Conservation (phyloP, 2,113 vertebrate genomes). For the Todiramphus chloris region DNA sequence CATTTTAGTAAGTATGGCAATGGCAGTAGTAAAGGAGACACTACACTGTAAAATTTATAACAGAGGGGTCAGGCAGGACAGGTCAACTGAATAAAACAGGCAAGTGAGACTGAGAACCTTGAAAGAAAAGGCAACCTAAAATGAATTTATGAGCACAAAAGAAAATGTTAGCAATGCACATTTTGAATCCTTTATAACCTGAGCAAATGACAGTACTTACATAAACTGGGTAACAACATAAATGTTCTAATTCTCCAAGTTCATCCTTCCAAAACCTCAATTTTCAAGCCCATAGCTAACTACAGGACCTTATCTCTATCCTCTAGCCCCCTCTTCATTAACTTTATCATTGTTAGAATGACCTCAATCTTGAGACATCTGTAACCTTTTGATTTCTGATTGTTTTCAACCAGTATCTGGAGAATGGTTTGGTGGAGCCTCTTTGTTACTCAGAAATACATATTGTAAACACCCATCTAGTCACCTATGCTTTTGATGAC, state of each 20-base stretch:
- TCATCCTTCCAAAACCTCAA: neutral
- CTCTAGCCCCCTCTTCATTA: neutral
- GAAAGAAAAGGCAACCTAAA: neutral
- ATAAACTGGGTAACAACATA: neutral
- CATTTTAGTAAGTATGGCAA: neutral
- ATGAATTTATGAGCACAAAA: neutral
- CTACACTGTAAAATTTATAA: neutral
- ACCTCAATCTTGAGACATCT: neutral
- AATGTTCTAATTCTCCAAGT: neutral
- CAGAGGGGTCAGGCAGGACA: neutral
- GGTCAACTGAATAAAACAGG: neutral
- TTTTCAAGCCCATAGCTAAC: neutral
- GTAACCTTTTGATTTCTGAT: neutral
- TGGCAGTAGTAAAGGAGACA: neutral
- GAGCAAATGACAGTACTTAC: neutral
- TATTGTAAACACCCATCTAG: neutral
- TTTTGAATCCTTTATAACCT: neutral
- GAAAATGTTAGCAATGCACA: neutral
- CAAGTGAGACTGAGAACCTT: neutral
- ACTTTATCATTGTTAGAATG: neutral
- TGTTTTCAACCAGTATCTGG: neutral
- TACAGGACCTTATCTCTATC: neutral
- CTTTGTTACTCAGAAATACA: neutral
- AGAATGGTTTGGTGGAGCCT: neutral
- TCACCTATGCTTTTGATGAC: neutral